Evolutionary conservation across 2,113 vertebrate species (phyloP).

Genomic region (Callaeas wilsoni): DNA sequence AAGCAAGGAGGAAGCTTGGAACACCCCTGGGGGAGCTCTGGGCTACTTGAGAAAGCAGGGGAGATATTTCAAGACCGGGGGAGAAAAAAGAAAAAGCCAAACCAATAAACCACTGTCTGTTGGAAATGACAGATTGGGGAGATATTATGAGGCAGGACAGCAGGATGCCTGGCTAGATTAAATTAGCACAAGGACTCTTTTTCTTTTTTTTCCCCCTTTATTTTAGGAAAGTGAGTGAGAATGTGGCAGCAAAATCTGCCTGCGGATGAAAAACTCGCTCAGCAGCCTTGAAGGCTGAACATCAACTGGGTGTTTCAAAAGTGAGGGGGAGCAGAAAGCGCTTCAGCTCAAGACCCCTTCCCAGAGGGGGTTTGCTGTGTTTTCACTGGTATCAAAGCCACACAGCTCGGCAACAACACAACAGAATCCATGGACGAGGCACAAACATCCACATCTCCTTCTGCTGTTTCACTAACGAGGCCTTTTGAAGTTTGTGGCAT

Average conservation of each 20-base stretch:
- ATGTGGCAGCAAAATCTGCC: slow-evolving; percentile 31
- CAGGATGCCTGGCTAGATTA: slow-evolving; percentile 43
- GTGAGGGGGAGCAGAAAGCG: not conserved
- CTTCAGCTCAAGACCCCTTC: not conserved
- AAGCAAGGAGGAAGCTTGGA: not conserved
- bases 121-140: slow-evolving; percentile 37
- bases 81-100: not conserved
- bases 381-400: not conserved
- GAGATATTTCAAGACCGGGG: not conserved
- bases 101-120: slow-evolving; percentile 31
- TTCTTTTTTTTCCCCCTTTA: not conserved
- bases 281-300: slow-evolving; percentile 1
- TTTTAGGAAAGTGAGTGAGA: slow-evolving; percentile 51
- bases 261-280: not conserved
- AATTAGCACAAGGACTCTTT: slow-evolving; percentile 23
- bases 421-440: fast-evolving
- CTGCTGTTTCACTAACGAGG: not conserved
- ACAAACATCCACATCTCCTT: not conserved
- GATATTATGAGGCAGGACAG: slow-evolving; percentile 37
- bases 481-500: not conserved
- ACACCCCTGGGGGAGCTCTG: not conserved
- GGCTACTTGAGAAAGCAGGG: not conserved
- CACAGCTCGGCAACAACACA: fast-evolving
- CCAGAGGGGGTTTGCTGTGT: fast-evolving
- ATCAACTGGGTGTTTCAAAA: not conserved